Evolutionary conservation across 2,888 invertebrate genomes (phyloP), one percentile per base, ranked within the genome.

Genomic region (Reticulitermes lucifugus): DNA sequence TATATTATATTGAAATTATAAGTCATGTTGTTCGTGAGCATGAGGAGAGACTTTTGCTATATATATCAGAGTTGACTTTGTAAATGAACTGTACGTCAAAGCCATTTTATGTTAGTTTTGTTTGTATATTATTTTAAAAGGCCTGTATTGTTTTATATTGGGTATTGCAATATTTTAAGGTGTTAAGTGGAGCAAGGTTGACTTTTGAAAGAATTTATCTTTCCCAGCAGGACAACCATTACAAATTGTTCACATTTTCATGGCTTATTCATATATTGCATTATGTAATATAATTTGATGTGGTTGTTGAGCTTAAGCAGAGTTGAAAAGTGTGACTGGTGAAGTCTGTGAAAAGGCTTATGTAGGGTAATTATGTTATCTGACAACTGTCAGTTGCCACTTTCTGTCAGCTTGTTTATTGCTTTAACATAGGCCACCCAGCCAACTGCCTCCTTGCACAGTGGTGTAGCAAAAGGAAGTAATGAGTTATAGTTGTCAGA

Each of bases 1-100:
- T 35, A 73, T 73, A 73, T 73, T 73, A 41, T 73, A 73, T 73
- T 73, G 35, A 73, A 73, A 73, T 41, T 73, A 73, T 71, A 71
- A 41, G 73, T 73, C 41, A 18, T 41, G 73, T 70, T 70, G 70
- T 41, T 41, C 12, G 41, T 73, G 73, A 73, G 73, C 35, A 41
- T 41, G 73, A 41, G 73, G 70, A 41, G 41, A 73, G 41, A 21
- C 41, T 5, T 73, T 73, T 73, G 22, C 41, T 73, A 41, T 41
- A 73, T 73, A 73, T 73, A 73, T 73, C 41, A 73, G 73, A 73
- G 41, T 73, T 73, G 21, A 73, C 9, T 22, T 41, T 73, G 73
- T 73, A 73, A 29, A 73, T 73, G 41, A 29, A 18, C 10, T 71
- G 73, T 73, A 73, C 9, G 73, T 73, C 73, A 41, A 73, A 73